These are phyloP conservation scores for Melipona bicolor DNA, from an alignment of 2,888 invertebrate species.

Conservation along the genomic window DNA sequence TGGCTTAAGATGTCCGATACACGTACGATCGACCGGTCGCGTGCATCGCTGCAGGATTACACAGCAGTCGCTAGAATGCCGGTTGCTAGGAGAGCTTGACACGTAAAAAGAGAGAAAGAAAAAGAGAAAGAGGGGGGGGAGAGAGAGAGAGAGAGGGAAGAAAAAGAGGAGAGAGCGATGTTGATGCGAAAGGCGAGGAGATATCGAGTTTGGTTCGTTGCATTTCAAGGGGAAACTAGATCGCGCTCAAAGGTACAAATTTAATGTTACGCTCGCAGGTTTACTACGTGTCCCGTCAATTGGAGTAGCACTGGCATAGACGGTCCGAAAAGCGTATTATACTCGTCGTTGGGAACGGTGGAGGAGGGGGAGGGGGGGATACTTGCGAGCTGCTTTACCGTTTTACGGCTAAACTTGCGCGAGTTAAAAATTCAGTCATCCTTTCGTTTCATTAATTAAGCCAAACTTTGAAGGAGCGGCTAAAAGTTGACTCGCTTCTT, in stretches of 20 bases:
- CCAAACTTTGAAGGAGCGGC: slow-evolving; percentile 29
- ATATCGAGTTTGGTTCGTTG: slow-evolving; percentile 33
- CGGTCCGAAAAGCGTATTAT: neutral
- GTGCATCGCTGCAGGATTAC: slow-evolving; percentile 48
- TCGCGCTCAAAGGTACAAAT: slow-evolving; percentile 11
- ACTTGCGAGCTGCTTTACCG: neutral
- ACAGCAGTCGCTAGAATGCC: slow-evolving; percentile 22
- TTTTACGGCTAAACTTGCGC: neutral
- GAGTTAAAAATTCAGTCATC: slow-evolving; percentile 6
- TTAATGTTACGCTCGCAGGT: neutral
- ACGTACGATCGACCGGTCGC: slow-evolving; percentile 59
- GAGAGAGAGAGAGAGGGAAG: too few species aligned
- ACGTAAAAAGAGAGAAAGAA: neutral
- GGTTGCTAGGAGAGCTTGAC: neutral
- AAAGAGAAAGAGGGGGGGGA: neutral
- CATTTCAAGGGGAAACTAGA: slow-evolving; percentile 16
- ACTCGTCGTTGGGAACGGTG: neutral
- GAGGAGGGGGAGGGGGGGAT: too few species aligned
- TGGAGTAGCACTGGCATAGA: neutral
- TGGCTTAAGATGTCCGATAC: slow-evolving; percentile 69
- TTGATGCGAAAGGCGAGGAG: neutral
- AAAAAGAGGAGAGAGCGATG: neutral
- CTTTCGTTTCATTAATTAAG: slow-evolving; percentile 41
- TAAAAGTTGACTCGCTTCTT: slow-evolving; percentile 49
- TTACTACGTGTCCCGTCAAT: neutral